These are phyloP conservation scores for Allophyes oxyacanthae DNA, from an alignment of 2,888 invertebrate species.

Conservation along the genomic window DNA sequence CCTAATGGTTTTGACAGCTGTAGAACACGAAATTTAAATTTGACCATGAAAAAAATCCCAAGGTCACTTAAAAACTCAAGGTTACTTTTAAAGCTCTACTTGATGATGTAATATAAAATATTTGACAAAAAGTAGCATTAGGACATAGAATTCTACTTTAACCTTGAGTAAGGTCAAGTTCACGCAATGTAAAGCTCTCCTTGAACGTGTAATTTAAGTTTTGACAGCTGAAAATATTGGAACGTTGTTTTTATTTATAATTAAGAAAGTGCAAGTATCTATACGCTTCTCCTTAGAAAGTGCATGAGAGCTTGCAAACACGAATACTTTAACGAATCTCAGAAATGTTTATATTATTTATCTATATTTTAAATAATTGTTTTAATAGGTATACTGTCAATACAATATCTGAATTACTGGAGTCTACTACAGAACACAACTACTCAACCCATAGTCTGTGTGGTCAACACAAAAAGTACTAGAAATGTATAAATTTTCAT, in stretches of 20 bases:
- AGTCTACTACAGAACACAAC: no score
- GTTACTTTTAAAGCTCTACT: no score
- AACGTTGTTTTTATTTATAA: conserved; percentile 27
- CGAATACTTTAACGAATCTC: conserved; percentile 53
- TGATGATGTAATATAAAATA: no score
- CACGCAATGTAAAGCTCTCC: background rate
- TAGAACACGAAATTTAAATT: background rate
- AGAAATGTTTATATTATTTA: conserved; percentile 31
- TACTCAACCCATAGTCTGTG: no score
- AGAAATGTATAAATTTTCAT: background rate
- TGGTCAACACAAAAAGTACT: no score
- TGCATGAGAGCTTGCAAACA: conserved; percentile 51
- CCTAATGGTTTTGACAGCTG: conserved; percentile 28
- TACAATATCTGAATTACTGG: no score
- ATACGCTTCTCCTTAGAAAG: conserved; percentile 47
- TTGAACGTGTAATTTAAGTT: conserved; percentile 6
- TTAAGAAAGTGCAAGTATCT: conserved; percentile 34
- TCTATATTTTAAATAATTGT: background rate
- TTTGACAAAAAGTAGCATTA: conserved; percentile 12
- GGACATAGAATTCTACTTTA: background rate
- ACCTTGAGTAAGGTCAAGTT: conserved; percentile 20
- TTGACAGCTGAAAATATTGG: conserved; percentile 24
- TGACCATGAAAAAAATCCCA: conserved; percentile 12
- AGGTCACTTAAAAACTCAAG: no score
- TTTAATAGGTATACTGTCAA: no score